A percentile compares a stretch with the other conserved stretches of the same genome.
Conservation (phyloP, 2,797 vertebrate genomes). For the Chaunax sp. region DNA sequence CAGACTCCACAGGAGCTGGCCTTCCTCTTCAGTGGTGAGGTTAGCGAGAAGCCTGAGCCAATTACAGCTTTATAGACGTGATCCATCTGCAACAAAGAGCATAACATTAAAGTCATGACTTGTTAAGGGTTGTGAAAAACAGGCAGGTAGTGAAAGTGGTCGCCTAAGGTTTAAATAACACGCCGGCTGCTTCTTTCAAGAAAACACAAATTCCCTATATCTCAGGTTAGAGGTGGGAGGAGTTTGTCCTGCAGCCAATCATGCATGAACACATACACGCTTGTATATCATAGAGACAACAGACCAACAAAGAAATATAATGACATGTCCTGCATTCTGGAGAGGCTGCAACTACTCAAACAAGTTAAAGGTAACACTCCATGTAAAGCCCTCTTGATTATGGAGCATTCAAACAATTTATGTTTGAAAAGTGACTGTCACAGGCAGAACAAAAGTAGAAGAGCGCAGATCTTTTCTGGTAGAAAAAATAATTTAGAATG, state of each 20-base stretch:
- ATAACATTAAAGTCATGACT: neutral
- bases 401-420: neutral
- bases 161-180: conserved; percentile 16
- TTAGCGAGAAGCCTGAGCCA: conserved; percentile 88
- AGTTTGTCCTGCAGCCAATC: conserved; percentile 7
- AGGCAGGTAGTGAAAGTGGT: conserved; percentile 21
- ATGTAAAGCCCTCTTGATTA: neutral
- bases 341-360: conserved; percentile 10
- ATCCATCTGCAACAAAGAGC: conserved; percentile 87
- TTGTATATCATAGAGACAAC: neutral
- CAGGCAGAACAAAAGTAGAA: neutral
- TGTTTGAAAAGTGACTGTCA: neutral
- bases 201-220: conserved; percentile 13
- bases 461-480: neutral
- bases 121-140: neutral
- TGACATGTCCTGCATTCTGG: neutral
- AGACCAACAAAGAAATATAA: neutral
- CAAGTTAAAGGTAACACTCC: conserved; percentile 9
- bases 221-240: conserved; percentile 24
- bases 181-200: conserved; percentile 1
- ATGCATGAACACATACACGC: conserved; percentile 14
- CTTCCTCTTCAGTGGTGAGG: conserved; percentile 90
- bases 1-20: conserved; percentile 91
- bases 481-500: no score
- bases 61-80: conserved; percentile 91